A percentile compares a stretch with the other conserved stretches of the same genome.
phyloP scores from a whole-genome alignment of 92 coral and sea anemone species.

The Palythoa grandiflora region DNA sequence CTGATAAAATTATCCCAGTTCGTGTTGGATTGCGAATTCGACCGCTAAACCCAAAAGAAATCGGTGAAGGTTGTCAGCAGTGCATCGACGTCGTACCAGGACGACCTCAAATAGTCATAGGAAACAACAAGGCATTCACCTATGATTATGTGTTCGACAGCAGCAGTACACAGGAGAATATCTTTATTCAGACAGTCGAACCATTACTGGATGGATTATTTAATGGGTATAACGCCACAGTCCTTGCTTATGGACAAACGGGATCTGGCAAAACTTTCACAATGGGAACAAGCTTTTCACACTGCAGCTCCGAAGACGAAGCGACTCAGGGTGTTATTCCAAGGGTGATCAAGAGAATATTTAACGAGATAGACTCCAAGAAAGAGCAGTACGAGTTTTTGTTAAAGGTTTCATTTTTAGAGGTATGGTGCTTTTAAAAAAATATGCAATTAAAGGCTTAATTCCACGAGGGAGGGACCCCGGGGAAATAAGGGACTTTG shows the following conservation, averaged over 20 bases:
- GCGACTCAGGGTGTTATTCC: constrained; percentile 88
- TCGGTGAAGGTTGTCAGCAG: constrained; percentile 88
- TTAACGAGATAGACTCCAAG: constrained; percentile 72
- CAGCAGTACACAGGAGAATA: constrained; percentile 72
- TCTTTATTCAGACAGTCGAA: constrained; percentile 74
- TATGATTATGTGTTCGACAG: constrained; percentile 89
- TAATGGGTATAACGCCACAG: constrained; percentile 92
- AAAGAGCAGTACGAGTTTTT: constrained; percentile 78
- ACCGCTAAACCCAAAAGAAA: constrained; percentile 86
- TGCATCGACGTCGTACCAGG: constrained; percentile 85
- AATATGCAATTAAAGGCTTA: too few relatives aligned
- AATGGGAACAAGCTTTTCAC: constrained; percentile 94
- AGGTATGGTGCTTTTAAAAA: constrained; percentile 58
- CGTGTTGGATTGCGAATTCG: constrained; percentile 91
- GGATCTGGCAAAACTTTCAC: constrained; percentile 97
- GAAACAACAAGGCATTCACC: constrained; percentile 92
- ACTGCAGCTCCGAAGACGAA: constrained; percentile 67
- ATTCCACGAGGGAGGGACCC: too few relatives aligned
- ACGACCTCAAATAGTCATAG: constrained; percentile 91
- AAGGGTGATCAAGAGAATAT: constrained; percentile 73
- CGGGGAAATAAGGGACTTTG: too few relatives aligned
- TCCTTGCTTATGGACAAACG: constrained; percentile 97
- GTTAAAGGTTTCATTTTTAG: constrained; percentile 89
- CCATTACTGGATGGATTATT: constrained; percentile 88
- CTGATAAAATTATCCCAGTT: constrained; percentile 91